Base-by-base conservation (phyloP, 2,797 vertebrate species). In the Tadarida brasiliensis region DNA sequence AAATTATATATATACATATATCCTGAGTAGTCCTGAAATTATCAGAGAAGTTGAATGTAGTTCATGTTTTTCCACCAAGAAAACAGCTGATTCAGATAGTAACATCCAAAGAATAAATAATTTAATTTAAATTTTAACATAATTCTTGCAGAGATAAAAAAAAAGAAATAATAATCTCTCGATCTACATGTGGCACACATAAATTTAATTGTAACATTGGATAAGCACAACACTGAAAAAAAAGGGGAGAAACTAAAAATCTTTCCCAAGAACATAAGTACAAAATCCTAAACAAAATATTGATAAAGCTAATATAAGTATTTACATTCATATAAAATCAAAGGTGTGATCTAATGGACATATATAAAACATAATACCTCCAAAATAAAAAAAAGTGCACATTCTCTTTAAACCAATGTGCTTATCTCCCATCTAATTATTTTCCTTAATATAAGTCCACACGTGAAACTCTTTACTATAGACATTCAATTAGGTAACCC, bases 241-340 rank as follows among this genome's bases (percentile, higher is more conserved):
- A 11, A 59, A 59, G 16, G 47, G 47, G n/a, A 76, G 16, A 81
- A 24, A 56, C 11, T 59, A 28, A 61, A 95, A 87, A 26, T 24
- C n/a, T 61, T 94, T 59, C 6, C 76, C 9, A n/a, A 65, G 22
- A 82, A 44, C 1, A 11, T 47, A 63, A 35, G 4, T 44, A 10
- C 24, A 68, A 90, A 93, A 81, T 57, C 19, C 22, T 67, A 49
- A 90, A n/a, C 16, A 89, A 76, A 82, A 44, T 44, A 91, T 49
- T 78, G 5, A 4, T 19, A 73, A 85, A 94, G 15, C 2, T 88
- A 80, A 82, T 63, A 24, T 51, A 81, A 81, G 65, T 87, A 63
- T 51, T 74, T 77, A 68, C 8, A 30, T 86, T 86, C 35, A 57
- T 65, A 26, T 65, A 85, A 65, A 73, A 73, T 81, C 39, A 67